These are phyloP conservation scores for Hetaerina titia DNA, from an alignment of 2,888 invertebrate genomes.

Conservation along the genomic window DNA sequence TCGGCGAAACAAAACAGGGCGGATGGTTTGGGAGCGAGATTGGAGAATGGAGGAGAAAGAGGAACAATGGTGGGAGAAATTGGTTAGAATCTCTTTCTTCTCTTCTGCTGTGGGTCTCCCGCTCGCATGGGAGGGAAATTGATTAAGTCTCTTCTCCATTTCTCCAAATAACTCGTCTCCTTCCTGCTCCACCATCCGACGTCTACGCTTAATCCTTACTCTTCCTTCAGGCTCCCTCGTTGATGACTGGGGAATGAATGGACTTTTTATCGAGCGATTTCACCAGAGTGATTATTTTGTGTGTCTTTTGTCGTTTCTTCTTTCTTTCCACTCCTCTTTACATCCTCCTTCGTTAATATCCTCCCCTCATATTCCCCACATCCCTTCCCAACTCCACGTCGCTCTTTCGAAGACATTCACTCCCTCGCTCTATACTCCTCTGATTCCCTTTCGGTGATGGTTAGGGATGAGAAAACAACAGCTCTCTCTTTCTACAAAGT, in stretches of 20 bases:
- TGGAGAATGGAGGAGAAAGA: neutral
- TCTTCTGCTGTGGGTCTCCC: no score
- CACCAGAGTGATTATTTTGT: neutral
- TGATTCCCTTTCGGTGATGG: neutral
- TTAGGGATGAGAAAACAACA: neutral
- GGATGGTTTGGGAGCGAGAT: neutral
- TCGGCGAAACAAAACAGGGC: neutral
- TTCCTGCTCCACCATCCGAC: neutral
- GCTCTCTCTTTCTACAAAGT: no score
- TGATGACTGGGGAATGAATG: neutral
- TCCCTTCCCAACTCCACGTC: no score
- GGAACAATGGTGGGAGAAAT: neutral
- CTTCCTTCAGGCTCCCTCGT: neutral
- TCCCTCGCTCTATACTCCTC: neutral
- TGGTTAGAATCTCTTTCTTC: neutral
- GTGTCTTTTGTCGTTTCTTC: neutral
- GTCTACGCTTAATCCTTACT: neutral
- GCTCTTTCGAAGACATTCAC: neutral
- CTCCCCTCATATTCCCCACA: neutral
- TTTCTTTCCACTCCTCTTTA: neutral
- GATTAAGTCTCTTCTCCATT: neutral
- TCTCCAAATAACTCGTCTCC: neutral
- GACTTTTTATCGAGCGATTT: neutral
- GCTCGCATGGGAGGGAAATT: no score
- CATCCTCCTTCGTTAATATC: neutral